Base-by-base conservation (phyloP, 2,888 invertebrate genomes). In the Caenorhabditis afra region DNA sequence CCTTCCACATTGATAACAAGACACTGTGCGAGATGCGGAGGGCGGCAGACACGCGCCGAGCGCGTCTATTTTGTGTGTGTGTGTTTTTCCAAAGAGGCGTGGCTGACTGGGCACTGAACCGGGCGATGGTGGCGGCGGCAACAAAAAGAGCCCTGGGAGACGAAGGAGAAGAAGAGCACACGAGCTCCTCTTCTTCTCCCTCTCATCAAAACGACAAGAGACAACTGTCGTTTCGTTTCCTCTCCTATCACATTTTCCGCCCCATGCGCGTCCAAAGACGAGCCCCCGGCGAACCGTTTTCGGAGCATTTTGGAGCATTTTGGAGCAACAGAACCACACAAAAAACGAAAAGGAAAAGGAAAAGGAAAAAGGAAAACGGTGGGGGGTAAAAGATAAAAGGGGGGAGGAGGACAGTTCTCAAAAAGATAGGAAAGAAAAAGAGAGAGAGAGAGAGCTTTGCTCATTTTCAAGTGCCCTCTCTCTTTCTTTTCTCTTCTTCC, bases 391-490 rank as follows among this genome's bases (percentile, higher is more conserved):
- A 53, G 49, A 39, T 64, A 52, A 67, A 58, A 58, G 68, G 29
- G 29, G 7, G 4, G 50, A 58, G 68, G 29, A 7, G 7, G 4
- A 29, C 29, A 29, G 29, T 29, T 29, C 29, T 29, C 29, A 29
- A 29, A 29, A 29, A 29, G 29, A n/a, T n/a, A 29, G 29, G 4
- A 41, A 11, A 41, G 41, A 41, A 41, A 41, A 11, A 41, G 41
- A 11, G 41, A 11, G 41, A 29, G 59, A 61, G 59, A 50, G 44
- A 53, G 35, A 35, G 70, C 3, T 41, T 41, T 41, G 11, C 61
- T 66, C 66, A 66, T 66, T 66, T 66, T 66, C 66, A 66, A 66
- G 66, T 66, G 45, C 66, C 37, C 18, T 16, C 11, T 52, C 53
- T 44, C 55, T 55, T 47, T 66, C 55, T 11, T 41, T 11, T 41